Conservation (phyloP, 2,113 vertebrate genomes). For the Ivindomyrus marchei region DNA sequence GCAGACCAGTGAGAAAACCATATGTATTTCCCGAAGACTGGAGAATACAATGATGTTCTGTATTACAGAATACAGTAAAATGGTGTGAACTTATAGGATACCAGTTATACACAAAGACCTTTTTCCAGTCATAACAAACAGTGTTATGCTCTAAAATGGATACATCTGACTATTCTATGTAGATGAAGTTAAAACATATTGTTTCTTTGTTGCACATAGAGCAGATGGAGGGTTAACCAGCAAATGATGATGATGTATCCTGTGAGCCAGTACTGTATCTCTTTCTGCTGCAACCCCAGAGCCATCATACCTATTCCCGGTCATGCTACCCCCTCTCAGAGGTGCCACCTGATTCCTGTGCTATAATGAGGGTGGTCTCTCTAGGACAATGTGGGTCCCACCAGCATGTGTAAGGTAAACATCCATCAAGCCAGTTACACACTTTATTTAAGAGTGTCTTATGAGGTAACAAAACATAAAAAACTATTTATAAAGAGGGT, state of each 20-base stretch:
- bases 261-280: not conserved
- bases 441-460: not conserved
- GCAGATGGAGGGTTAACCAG: not conserved
- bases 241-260: not conserved
- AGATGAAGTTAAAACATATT: not conserved
- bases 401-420: slow-evolving; percentile 17
- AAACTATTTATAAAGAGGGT: not conserved
- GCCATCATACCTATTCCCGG: not conserved
- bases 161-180: not conserved
- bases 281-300: not conserved
- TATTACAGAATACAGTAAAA: not conserved
- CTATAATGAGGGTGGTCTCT: not conserved
- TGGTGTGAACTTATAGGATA: not conserved
- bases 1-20: not conserved
- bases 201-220: not conserved
- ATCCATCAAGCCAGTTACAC: not conserved
- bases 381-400: slow-evolving; percentile 4
- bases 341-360: not conserved
- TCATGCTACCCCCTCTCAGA: not conserved
- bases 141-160: not conserved
- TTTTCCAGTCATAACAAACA: not conserved
- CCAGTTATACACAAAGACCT: not conserved
- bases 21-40: not conserved
- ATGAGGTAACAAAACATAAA: not conserved
- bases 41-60: not conserved